Percentiles rank a stretch among this genome's conserved stretches.
Conservation (phyloP, 1,140 invertebrate genomes). For the Cyphomyrmex costatus region DNA sequence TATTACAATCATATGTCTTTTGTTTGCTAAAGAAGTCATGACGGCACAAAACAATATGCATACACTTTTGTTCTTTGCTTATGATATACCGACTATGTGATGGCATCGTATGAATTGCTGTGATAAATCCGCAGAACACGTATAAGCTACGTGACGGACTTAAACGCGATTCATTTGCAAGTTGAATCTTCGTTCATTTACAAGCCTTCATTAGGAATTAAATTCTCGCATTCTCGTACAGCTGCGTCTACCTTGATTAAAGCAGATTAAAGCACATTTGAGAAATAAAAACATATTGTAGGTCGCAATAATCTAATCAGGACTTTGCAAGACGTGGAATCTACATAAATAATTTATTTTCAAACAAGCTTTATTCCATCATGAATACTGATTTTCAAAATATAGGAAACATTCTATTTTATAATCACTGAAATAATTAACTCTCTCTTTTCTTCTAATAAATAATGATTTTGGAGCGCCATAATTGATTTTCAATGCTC, state of each 20-base stretch:
- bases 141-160: constrained; percentile 66
- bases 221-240: constrained; percentile 23
- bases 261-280: background rate
- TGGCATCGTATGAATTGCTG: constrained; percentile 10
- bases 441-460: background rate
- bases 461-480: background rate
- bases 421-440: constrained; percentile 5
- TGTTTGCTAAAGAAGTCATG: background rate
- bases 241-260: constrained; percentile 6
- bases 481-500: background rate
- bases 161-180: constrained; percentile 15
- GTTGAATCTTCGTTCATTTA: constrained; percentile 51
- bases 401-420: background rate
- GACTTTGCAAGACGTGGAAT: background rate
- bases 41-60: background rate
- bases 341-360: background rate
- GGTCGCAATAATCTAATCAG: background rate
- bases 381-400: background rate
- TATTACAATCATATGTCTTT: background rate
- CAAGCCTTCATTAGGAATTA: constrained; percentile 37
- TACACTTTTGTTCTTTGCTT: background rate
- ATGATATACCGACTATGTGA: background rate
- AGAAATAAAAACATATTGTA: background rate
- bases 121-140: constrained; percentile 63
- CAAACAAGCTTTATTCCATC: background rate